Percentiles rank a stretch among this genome's conserved stretches.
These are phyloP conservation scores for Megaceryle maxima DNA, from an alignment of 2,113 vertebrate species.

Conservation along the genomic window DNA sequence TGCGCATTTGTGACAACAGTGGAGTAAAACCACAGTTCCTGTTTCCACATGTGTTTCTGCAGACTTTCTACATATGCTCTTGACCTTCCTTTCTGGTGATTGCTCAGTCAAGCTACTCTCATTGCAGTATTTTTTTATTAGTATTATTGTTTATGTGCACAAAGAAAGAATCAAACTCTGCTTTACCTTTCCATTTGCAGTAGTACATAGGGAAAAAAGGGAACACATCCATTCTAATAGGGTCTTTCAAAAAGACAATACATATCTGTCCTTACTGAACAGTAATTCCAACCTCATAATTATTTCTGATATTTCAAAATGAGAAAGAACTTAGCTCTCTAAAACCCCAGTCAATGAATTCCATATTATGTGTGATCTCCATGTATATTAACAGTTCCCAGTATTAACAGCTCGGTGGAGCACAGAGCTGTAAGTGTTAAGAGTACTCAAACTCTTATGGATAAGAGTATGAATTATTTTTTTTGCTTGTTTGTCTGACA, in stretches of 20 bases:
- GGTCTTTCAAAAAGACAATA: neutral
- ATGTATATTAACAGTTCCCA: neutral
- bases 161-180: neutral
- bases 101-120: neutral
- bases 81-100: neutral
- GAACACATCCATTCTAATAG: neutral
- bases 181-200: neutral
- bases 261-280: neutral
- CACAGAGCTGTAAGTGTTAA: neutral
- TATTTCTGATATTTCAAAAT: neutral
- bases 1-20: neutral
- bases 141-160: too few relatives aligned
- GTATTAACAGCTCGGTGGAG: neutral
- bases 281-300: neutral
- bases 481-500: neutral
- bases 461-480: neutral
- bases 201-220: neutral
- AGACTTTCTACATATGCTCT: neutral
- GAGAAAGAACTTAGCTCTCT: neutral
- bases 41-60: neutral
- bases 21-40: neutral
- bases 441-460: neutral
- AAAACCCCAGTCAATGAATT: neutral
- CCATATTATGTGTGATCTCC: neutral
- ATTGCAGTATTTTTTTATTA: neutral